Base-by-base conservation (phyloP, 2,113 vertebrate genomes). In the Gambusia affinis region DNA sequence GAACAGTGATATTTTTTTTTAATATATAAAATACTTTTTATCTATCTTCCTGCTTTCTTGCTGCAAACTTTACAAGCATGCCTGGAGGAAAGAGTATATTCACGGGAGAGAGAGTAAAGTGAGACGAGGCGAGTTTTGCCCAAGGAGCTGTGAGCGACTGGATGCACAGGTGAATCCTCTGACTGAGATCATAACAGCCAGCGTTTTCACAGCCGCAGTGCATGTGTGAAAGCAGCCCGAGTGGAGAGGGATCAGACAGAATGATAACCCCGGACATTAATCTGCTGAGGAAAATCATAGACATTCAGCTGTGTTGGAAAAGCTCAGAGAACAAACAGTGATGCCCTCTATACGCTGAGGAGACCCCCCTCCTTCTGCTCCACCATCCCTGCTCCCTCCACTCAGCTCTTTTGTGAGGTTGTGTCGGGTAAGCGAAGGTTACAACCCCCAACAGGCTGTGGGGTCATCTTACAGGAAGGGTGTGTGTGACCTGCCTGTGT, bases 381-480 rank as follows among this genome's bases (percentile, higher is more conserved):
- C 11, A 44, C 62, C 47, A 29, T 78, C 27, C 72, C 69, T 39
- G 67, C 72, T 39, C 66, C 54, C 11, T 64, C 54, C 60, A 29
- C 31, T 47, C n/a, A 24, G 79, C 67, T 82, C 76, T 60, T 86
- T 87, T 77, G 78, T 80, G 64, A 37, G 66, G 75, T 79, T 42
- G 39, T 82, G 85, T 85, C 72, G 84, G 71, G 65, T 72, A 70
- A 72, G 60, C 37, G 61, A 63, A 80, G 85, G 76, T 79, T 73
- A 22, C 47, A 28, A 51, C 51, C 75, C 86, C 73, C 73, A 68
- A 14, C 63, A 78, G 76, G 72, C 62, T 57, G 28, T 2, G 62
- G 78, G 80, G 82, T 86, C 81, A 77, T 14, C 24, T 86, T 86
- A 72, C 82, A 81, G 70, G 75, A 81, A 83, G 72, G 70, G 62